These are phyloP conservation scores for Aphidoletes aphidimyza DNA, from an alignment of 2,888 invertebrate species.

Conservation along the genomic window DNA sequence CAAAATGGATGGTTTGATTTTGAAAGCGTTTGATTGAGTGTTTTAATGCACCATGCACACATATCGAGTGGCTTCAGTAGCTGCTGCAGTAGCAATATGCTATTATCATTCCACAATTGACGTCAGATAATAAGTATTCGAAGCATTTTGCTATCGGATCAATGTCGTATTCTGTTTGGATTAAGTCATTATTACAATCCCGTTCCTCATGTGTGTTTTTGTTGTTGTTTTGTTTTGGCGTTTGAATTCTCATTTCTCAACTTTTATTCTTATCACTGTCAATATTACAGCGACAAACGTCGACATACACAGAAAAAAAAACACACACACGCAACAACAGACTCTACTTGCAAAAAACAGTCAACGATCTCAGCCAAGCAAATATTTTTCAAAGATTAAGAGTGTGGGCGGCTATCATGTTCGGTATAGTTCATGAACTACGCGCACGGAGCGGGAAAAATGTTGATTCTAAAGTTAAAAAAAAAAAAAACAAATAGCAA, in stretches of 20 bases:
- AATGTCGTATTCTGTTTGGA: conserved; percentile 24
- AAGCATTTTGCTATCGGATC: conserved; percentile 9
- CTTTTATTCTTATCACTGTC: conserved; percentile 36
- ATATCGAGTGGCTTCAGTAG: background rate
- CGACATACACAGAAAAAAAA: background rate
- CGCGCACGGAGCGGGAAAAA: background rate
- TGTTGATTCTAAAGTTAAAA: background rate
- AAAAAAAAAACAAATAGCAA: no score
- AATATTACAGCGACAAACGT: background rate
- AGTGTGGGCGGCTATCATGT: conserved; percentile 20
- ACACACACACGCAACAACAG: background rate
- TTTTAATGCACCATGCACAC: background rate
- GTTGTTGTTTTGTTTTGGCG: background rate
- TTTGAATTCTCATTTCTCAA: conserved; percentile 9
- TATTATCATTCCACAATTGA: background rate
- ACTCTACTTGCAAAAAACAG: conserved; percentile 2
- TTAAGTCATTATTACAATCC: conserved; percentile 45
- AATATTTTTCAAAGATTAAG: conserved; percentile 5
- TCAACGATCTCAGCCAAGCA: conserved; percentile 8
- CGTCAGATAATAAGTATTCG: background rate
- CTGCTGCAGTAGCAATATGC: no score
- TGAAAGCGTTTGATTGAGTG: conserved; percentile 12
- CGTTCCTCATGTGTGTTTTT: background rate
- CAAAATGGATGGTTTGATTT: conserved; percentile 7
- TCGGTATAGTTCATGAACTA: background rate